phyloP scores from a whole-genome alignment of 2,797 vertebrate genomes.

The Acanthornis magna region DNA sequence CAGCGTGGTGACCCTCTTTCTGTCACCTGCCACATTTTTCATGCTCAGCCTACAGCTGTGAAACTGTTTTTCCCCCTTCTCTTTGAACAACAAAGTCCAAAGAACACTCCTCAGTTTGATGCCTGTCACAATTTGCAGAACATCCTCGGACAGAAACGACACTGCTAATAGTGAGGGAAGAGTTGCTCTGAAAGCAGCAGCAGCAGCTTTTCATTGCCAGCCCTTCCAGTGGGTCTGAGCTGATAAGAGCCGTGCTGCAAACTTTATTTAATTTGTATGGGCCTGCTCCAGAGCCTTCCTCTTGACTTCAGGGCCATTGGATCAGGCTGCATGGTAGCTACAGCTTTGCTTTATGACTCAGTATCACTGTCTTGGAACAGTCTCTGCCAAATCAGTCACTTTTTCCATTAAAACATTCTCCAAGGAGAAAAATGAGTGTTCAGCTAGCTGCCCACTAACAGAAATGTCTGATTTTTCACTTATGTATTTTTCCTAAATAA shows the following conservation, averaged over 20 bases:
- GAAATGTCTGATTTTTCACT: conserved; percentile 30
- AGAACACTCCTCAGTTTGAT: not conserved
- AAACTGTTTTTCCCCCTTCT: not conserved
- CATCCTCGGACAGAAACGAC: conserved; percentile 7
- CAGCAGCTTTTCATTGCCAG: conserved; percentile 20
- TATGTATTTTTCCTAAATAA: not conserved
- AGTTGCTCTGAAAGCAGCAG: not conserved
- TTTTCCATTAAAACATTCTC: conserved; percentile 38
- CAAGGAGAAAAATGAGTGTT: conserved; percentile 7
- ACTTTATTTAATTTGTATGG: conserved; percentile 3
- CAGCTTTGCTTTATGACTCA: conserved; percentile 39
- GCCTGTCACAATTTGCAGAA: conserved; percentile 31
- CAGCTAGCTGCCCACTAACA: not conserved
- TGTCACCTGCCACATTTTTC: conserved; percentile 46
- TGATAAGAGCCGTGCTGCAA: not conserved
- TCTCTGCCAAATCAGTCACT: conserved; percentile 11
- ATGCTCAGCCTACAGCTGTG: conserved; percentile 45
- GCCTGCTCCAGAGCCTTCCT: not conserved
- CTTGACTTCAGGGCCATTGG: not conserved
- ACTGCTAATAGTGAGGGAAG: not conserved
- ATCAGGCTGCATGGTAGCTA: conserved; percentile 18
- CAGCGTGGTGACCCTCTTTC: conserved; percentile 35
- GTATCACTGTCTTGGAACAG: conserved; percentile 4
- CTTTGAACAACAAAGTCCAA: conserved; percentile 7
- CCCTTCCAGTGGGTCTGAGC: not conserved